These are phyloP conservation scores for Dasypus novemcinctus DNA, from an alignment of 2,113 vertebrate genomes.

Conservation along the genomic window DNA sequence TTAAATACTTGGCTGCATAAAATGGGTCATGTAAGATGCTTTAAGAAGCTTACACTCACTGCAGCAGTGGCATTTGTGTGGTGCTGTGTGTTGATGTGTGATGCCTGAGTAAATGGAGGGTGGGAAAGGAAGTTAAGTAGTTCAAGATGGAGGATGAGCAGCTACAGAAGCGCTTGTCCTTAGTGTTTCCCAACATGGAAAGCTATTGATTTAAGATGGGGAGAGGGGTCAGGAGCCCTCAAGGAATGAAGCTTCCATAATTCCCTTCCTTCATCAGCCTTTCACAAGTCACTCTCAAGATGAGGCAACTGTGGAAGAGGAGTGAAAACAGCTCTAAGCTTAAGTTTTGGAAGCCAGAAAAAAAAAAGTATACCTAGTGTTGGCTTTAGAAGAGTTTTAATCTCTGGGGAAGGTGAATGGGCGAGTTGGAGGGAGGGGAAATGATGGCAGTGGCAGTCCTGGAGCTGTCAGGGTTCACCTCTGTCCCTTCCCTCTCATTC, in stretches of 20 bases:
- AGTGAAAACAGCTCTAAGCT: background rate
- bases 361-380: background rate
- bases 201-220: background rate
- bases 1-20: background rate
- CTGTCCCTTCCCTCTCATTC: accelerated
- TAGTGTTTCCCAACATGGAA: background rate
- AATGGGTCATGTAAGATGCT: background rate
- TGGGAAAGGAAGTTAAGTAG: background rate
- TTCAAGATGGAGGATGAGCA: background rate
- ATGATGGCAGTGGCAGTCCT: accelerated
- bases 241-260: background rate
- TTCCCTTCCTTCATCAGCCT: background rate
- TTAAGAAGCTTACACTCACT: background rate
- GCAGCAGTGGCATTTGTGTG: background rate
- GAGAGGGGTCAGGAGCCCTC: background rate
- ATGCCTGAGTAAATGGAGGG: background rate
- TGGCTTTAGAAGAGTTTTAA: background rate
- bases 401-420: background rate
- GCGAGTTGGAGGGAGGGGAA: background rate
- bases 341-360: background rate
- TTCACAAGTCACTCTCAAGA: background rate
- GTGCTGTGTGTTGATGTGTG: background rate
- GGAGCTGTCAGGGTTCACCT: background rate
- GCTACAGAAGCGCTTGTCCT: background rate
- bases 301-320: background rate